Base-by-base conservation (phyloP, 2,797 vertebrate species). In the Aldrovandia affinis region DNA sequence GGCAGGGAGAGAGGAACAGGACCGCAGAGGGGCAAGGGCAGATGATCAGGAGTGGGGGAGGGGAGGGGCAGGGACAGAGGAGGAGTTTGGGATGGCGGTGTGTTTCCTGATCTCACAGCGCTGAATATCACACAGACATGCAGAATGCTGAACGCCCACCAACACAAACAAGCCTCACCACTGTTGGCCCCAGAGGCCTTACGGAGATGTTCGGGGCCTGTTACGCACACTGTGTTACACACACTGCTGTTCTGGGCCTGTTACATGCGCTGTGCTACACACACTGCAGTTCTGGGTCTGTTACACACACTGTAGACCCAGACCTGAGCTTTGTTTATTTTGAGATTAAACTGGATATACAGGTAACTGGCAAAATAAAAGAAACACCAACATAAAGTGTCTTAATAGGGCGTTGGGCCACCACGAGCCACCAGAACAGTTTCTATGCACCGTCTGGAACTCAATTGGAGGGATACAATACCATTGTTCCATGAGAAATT, bases 121-220 rank as follows among this genome's bases (percentile, higher is more conserved):
- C 92, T 93, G 94, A 96, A 95, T 95, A 96, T 95, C 93, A 93
- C 94, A 94, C 91, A 93, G 94, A 94, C 95, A 95, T 95, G 95
- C 94, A 94, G 95, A 96, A 95, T 95, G 95, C 94, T 95, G 94
- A 94, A 92, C 78, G 59, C 81, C 89, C 93, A 95, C 95, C 95
- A 95, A 96, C 89, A 90, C 93, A 95, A 95, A 95, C 93, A 95
- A 93, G 94, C 91, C 87, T 82, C 88, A 84, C 92, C 90, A 88
- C 91, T 83, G 65, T 92, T 89, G 83, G 92, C 91, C 91, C 93
- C 93, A 88, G 87, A 91, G 91, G 92, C n/a, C 92, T 93, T 89
- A 93, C 92, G 93, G 91, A 91, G 88, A 5, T 12, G 47, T 12
- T 50, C n/a, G n/a, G 47, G 12, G 47, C 12, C 6, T 50, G 47